Percentiles rank a stretch among this genome's conserved stretches.
These are phyloP conservation scores for Cyclophora punctaria DNA, from an alignment of 2,888 invertebrate species.

Conservation along the genomic window DNA sequence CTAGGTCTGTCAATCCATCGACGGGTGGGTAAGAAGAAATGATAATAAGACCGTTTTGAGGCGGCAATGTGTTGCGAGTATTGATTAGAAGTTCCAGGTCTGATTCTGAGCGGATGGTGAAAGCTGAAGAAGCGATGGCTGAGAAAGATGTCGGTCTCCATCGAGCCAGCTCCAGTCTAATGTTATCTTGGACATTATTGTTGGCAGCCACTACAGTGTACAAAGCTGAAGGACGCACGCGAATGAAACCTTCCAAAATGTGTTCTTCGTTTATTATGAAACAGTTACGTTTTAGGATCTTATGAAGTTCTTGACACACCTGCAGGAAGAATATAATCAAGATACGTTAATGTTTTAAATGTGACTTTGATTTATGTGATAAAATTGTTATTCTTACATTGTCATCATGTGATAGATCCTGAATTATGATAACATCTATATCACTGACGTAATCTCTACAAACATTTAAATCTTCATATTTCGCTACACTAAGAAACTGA, in stretches of 20 bases:
- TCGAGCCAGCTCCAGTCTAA: constrained; percentile 17
- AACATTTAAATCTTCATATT: constrained; percentile 1
- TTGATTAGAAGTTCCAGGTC: constrained; percentile 20
- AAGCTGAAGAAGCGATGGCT: constrained; percentile 10
- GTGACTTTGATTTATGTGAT: neutral
- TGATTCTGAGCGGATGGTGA: constrained; percentile 17
- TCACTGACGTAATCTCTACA: constrained; percentile 3
- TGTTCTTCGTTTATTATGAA: constrained; percentile 20
- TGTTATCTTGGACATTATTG: constrained; percentile 6
- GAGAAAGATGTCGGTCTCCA: constrained; percentile 14
- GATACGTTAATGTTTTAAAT: neutral
- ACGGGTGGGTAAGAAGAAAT: constrained; percentile 24
- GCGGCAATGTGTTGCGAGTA: constrained; percentile 11
- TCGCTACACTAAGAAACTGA: constrained; percentile 13
- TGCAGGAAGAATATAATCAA: constrained; percentile 2
- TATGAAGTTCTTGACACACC: constrained; percentile 16
- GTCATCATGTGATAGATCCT: constrained; percentile 20
- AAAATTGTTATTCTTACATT: constrained; percentile 11
- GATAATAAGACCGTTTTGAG: constrained; percentile 19
- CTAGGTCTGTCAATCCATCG: constrained; percentile 20
- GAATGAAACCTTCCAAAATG: neutral
- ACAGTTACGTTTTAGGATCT: constrained; percentile 10
- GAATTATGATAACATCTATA: constrained; percentile 21
- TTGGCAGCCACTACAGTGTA: constrained; percentile 14
- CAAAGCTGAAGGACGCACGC: constrained; percentile 5